Evolutionary conservation across 2,797 vertebrate species (phyloP).

Genomic region (Odontamblyopus rebecca): DNA sequence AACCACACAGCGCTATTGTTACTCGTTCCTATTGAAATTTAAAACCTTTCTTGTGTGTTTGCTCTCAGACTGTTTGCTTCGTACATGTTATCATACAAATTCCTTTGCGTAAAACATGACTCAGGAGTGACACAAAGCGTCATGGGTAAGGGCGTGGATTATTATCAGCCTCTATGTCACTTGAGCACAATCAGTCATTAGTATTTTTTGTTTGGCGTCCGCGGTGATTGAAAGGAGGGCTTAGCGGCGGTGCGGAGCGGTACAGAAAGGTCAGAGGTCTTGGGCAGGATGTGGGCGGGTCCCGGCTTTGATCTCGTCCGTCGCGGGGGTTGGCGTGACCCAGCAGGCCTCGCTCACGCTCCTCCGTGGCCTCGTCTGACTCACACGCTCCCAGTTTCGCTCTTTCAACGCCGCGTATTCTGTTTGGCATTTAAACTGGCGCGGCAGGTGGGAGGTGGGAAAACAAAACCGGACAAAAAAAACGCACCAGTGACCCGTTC

Average conservation of each 20-base stretch:
- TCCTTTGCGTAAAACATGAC: constrained; percentile 27
- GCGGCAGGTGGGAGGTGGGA: constrained; percentile 49
- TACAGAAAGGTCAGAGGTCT: constrained; percentile 64
- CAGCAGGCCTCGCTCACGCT: constrained; percentile 56
- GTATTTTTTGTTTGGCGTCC: neutral
- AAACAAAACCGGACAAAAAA: constrained; percentile 37
- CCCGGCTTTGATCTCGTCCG: constrained; percentile 61
- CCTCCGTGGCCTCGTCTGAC: constrained; percentile 37
- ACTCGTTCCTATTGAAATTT: neutral
- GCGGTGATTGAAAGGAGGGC: constrained; percentile 44
- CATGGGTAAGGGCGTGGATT: constrained; percentile 21
- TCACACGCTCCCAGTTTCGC: constrained; percentile 48
- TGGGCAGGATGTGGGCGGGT: constrained; percentile 68
- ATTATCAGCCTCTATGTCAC: constrained; percentile 22
- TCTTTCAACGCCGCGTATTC: constrained; percentile 34
- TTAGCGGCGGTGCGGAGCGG: constrained; percentile 34
- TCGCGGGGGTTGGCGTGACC: constrained; percentile 65
- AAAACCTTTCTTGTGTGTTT: neutral
- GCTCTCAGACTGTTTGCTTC: neutral
- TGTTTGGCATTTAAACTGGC: constrained; percentile 55
- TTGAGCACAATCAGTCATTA: constrained; percentile 31
- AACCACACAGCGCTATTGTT: neutral
- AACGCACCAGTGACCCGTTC: constrained; percentile 22
- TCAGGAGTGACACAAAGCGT: constrained; percentile 39
- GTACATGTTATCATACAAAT: neutral